Conservation (phyloP, 2,888 invertebrate species). For the Omphaloscelis lunosa region DNA sequence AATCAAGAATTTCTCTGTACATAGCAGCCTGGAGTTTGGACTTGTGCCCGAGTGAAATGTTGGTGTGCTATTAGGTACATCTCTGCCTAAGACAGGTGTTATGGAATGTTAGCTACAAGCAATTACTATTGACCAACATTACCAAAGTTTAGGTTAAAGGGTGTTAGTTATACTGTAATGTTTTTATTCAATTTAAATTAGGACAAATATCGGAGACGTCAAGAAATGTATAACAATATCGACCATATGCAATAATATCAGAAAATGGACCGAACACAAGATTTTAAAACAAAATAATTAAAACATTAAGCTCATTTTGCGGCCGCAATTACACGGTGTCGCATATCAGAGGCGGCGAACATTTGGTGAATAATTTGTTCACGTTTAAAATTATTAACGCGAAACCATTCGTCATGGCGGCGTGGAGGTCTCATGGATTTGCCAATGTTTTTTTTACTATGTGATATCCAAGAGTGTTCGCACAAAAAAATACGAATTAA, state of each 20-base stretch:
- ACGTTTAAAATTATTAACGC: slow-evolving; percentile 82
- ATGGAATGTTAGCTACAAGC: neutral
- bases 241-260: slow-evolving; percentile 1
- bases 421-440: slow-evolving; percentile 60
- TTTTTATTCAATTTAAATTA: neutral
- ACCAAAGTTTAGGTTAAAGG: neutral
- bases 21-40: neutral
- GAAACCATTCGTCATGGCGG: slow-evolving; percentile 69
- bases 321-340: slow-evolving; percentile 76
- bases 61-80: neutral
- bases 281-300: slow-evolving; percentile 63
- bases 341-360: slow-evolving; percentile 79
- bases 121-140: neutral
- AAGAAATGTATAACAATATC: neutral
- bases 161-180: neutral
- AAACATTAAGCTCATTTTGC: slow-evolving; percentile 49
- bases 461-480: slow-evolving; percentile 17
- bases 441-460: slow-evolving; percentile 46
- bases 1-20: too few species aligned
- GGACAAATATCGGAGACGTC: neutral
- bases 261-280: slow-evolving; percentile 13
- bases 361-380: slow-evolving; percentile 84
- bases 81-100: neutral
- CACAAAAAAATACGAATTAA: slow-evolving; percentile 34
- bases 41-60: neutral